Conservation (phyloP, 2,113 vertebrate genomes). For the Cyphomyrus discorhynchus region DNA sequence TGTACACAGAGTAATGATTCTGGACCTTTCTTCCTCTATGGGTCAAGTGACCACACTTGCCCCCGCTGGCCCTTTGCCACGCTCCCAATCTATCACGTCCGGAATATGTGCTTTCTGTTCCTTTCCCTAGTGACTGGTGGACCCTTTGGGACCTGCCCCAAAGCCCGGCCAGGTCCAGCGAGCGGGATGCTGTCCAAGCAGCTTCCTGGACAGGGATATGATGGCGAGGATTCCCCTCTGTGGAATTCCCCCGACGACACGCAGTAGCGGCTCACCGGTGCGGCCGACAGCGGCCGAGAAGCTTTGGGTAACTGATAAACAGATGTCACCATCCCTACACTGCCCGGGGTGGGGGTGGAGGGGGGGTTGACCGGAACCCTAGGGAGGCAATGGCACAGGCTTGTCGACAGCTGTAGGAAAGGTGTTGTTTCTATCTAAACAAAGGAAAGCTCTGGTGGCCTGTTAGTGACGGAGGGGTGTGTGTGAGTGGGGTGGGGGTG, state of each 20-base stretch:
- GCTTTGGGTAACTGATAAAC: not conserved
- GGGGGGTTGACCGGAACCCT: not conserved
- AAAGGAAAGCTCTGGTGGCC: constrained; percentile 1
- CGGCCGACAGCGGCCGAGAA: not conserved
- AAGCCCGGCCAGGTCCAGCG: not conserved
- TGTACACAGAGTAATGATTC: not conserved
- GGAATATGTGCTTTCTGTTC: not conserved
- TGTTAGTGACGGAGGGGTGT: not conserved
- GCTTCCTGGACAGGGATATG: not conserved
- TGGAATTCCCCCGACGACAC: not conserved
- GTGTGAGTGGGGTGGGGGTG: not conserved
- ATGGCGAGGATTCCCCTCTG: not conserved
- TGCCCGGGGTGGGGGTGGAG: not conserved
- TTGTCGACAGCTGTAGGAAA: constrained; percentile 9
- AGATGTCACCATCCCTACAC: not conserved
- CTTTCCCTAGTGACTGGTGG: not conserved
- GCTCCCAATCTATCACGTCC: not conserved
- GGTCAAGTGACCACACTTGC: constrained; percentile 1
- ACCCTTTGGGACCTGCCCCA: not conserved
- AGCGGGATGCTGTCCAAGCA: not conserved
- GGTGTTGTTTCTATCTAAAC: constrained; percentile 11
- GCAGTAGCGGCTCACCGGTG: not conserved
- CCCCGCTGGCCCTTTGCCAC: not conserved
- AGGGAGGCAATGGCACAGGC: not conserved
- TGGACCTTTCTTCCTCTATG: not conserved